Base-by-base conservation (phyloP, 2,888 invertebrate genomes). In the Agrilus biguttatus region DNA sequence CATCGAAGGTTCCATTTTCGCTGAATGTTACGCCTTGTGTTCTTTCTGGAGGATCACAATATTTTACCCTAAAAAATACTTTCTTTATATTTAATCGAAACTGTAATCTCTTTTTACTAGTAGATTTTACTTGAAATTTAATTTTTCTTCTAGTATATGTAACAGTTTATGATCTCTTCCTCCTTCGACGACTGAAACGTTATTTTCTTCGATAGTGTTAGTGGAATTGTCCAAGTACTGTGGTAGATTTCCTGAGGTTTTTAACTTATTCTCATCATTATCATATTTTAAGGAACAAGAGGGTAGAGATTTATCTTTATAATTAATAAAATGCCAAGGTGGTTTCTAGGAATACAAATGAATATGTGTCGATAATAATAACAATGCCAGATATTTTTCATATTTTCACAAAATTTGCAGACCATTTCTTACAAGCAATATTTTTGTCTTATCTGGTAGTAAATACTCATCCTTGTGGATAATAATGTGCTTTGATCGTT, bases 301-400 rank as follows among this genome's bases (percentile, higher is more conserved):
- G 21, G 21, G 21, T 21, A 21, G 21, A 21, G 21, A 21, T 21
- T 21, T 21, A 21, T 21, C 21, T 21, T 21, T 21, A 21, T 78
- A 78, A 43, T 65, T 69, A 1, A 84, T 80, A 60, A 83, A 84
- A 63, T 81, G 78, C 84, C 84, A 84, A 0, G 84, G 84, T 1
- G 84, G 84, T 60, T 71, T 72, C 71, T 72, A 49, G 14, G 56
- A 54, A n/a, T 13, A n/a, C n/a, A n/a, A n/a, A n/a, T n/a, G n/a
- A n/a, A n/a, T n/a, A n/a, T n/a, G n/a, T n/a, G n/a, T n/a, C n/a
- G n/a, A n/a, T n/a, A n/a, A n/a, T n/a, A n/a, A n/a, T n/a, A n/a
- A n/a, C n/a, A n/a, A n/a, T n/a, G n/a, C n/a, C n/a, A n/a, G n/a
- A n/a, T n/a, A n/a, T n/a, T n/a, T n/a, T n/a, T n/a, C n/a, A n/a